Conservation (phyloP, 2,113 vertebrate genomes). For the Aphyosemion australe region DNA sequence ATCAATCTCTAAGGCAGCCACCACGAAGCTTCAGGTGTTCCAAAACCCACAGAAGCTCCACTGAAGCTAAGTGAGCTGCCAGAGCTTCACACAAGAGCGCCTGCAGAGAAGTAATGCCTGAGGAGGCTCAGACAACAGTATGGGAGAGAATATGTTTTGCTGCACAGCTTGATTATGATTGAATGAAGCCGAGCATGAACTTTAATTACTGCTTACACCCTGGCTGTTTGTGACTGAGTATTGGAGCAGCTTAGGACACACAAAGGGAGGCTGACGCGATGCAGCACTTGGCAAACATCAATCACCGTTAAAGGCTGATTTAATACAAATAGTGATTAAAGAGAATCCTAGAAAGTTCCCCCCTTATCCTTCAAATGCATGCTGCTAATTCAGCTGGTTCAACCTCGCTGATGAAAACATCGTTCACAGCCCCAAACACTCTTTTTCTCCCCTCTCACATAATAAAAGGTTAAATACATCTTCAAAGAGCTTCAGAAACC, state of each 20-base stretch:
- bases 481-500: conserved; percentile 30
- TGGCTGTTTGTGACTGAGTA: conserved; percentile 72
- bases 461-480: conserved; percentile 48
- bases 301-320: conserved; percentile 57
- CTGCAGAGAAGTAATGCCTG: conserved; percentile 61
- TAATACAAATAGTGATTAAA: conserved; percentile 52
- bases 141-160: conserved; percentile 72
- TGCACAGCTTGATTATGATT: conserved; percentile 80
- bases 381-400: conserved; percentile 29
- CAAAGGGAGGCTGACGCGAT: conserved; percentile 57
- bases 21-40: conserved; percentile 73
- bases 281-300: conserved; percentile 63
- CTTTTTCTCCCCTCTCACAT: background rate
- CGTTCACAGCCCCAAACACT: conserved; percentile 7
- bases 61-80: conserved; percentile 65
- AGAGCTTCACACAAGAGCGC: conserved; percentile 54
- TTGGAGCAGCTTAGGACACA: conserved; percentile 68
- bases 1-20: conserved; percentile 66
- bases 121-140: conserved; percentile 67
- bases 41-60: conserved; percentile 62
- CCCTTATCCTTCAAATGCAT: conserved; percentile 20
- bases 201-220: conserved; percentile 81
- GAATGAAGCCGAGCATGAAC: conserved; percentile 79
- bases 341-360: conserved; percentile 39
- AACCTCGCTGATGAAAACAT: conserved; percentile 22